Percentiles rank a stretch among this genome's conserved stretches.
Evolutionary conservation across 2,797 vertebrate species (phyloP).

Genomic region (Scolopax bukidnonensis): DNA sequence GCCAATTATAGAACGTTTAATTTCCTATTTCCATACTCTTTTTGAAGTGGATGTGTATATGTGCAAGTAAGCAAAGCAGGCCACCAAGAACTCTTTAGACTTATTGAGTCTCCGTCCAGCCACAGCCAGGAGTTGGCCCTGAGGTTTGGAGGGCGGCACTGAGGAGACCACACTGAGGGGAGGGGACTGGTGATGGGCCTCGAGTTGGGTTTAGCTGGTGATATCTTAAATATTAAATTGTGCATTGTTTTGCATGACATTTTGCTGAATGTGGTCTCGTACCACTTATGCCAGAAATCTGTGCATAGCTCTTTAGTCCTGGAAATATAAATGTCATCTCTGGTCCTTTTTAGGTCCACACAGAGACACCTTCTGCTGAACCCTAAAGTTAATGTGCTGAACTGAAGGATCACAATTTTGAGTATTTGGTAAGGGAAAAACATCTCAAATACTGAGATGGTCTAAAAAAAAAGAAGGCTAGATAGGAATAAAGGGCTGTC

Average conservation of each 20-base stretch:
- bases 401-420: background rate
- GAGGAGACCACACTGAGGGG: rapidly evolving
- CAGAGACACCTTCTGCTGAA: background rate
- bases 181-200: background rate
- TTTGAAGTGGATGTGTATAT: background rate
- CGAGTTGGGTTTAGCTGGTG: background rate
- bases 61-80: background rate
- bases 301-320: background rate
- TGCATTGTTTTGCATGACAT: background rate
- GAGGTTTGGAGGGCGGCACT: background rate
- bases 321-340: background rate
- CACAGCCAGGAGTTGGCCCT: background rate
- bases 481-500: background rate
- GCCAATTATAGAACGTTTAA: rapidly evolving
- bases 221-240: background rate
- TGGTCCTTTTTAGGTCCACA: no score
- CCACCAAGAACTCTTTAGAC: background rate
- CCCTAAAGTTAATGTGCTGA: background rate
- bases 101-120: background rate
- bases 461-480: background rate
- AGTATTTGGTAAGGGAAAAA: background rate
- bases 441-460: background rate
- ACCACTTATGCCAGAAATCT: background rate
- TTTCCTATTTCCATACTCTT: background rate
- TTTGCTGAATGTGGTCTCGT: background rate